These are phyloP conservation scores for Carapus acus DNA, from an alignment of 2,797 vertebrate genomes.

Conservation along the genomic window DNA sequence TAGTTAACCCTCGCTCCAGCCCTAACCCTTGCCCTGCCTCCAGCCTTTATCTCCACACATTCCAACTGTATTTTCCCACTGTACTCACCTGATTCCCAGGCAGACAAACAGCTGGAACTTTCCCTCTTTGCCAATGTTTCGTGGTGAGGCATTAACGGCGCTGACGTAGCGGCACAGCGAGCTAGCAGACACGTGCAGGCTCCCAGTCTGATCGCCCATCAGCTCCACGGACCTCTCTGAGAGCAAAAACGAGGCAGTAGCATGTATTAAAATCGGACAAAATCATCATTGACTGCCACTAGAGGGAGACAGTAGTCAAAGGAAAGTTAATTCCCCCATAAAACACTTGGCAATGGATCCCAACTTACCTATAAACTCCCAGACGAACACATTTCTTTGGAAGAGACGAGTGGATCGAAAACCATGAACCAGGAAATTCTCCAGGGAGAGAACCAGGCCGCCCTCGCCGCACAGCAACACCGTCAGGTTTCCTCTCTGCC, in stretches of 20 bases:
- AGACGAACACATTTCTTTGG: slow-evolving; percentile 94
- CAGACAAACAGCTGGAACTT: slow-evolving; percentile 97
- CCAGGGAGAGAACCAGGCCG: slow-evolving; percentile 85
- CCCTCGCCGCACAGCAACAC: slow-evolving; percentile 90
- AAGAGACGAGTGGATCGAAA: slow-evolving; percentile 89
- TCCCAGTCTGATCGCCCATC: slow-evolving; percentile 88
- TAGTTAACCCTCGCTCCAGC: too few relatives aligned
- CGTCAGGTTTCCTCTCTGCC: slow-evolving; percentile 89
- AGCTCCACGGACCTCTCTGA: slow-evolving; percentile 85
- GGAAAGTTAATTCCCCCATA: too few relatives aligned
- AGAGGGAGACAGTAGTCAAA: slow-evolving; percentile 38
- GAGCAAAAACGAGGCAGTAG: not conserved
- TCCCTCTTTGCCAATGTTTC: slow-evolving; percentile 95
- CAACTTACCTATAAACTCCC: slow-evolving; percentile 97
- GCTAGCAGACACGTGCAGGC: slow-evolving; percentile 78
- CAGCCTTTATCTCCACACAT: too few relatives aligned
- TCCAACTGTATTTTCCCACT: too few relatives aligned
- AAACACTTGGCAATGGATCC: too few relatives aligned
- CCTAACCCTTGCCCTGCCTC: too few relatives aligned
- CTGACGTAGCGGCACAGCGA: slow-evolving; percentile 89
- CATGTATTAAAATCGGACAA: slow-evolving; percentile 1
- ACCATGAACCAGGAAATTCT: slow-evolving; percentile 94
- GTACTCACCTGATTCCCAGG: slow-evolving; percentile 86
- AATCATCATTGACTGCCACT: slow-evolving; percentile 23
- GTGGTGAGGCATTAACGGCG: slow-evolving; percentile 84